Conservation (phyloP, 1,140 invertebrate species). For the Ptiloglossa arizonensis region DNA sequence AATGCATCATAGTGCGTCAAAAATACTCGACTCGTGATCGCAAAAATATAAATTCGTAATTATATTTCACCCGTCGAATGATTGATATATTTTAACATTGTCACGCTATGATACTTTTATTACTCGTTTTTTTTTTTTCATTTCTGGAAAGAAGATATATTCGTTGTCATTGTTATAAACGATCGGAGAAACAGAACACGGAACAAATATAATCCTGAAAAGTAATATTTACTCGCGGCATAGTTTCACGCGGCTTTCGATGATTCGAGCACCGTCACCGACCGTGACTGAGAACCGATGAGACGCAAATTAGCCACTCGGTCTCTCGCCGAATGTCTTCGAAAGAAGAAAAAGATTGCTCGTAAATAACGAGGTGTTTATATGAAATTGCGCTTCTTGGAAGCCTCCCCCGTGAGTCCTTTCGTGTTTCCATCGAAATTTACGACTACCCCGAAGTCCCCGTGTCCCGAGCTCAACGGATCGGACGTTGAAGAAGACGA, state of each 20-base stretch:
- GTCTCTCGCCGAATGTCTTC: conserved; percentile 2
- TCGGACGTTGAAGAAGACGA: conserved; percentile 13
- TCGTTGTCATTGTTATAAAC: too few species aligned
- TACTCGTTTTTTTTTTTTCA: too few species aligned
- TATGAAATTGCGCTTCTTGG: conserved; percentile 65
- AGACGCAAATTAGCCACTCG: conserved; percentile 31
- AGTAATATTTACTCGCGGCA: too few species aligned
- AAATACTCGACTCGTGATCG: too few species aligned
- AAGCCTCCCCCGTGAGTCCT: conserved; percentile 52
- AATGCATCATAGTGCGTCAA: too few species aligned
- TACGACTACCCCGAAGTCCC: conserved; percentile 58
- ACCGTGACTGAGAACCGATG: background rate
- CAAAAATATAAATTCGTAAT: too few species aligned
- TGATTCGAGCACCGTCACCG: background rate
- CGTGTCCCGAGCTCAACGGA: conserved; percentile 18
- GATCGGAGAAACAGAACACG: too few species aligned
- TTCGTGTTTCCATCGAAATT: conserved; percentile 60
- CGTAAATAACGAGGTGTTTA: conserved; percentile 68
- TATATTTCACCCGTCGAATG: too few species aligned
- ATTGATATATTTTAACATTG: too few species aligned
- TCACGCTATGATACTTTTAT: too few species aligned
- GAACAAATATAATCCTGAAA: too few species aligned
- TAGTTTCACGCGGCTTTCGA: background rate
- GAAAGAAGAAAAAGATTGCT: conserved; percentile 48
- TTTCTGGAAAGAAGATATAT: too few species aligned